A percentile compares a stretch with the other conserved stretches of the same genome.
These are phyloP conservation scores for Pollicipes pollicipes DNA, from an alignment of 1,140 invertebrate genomes.

Conservation along the genomic window DNA sequence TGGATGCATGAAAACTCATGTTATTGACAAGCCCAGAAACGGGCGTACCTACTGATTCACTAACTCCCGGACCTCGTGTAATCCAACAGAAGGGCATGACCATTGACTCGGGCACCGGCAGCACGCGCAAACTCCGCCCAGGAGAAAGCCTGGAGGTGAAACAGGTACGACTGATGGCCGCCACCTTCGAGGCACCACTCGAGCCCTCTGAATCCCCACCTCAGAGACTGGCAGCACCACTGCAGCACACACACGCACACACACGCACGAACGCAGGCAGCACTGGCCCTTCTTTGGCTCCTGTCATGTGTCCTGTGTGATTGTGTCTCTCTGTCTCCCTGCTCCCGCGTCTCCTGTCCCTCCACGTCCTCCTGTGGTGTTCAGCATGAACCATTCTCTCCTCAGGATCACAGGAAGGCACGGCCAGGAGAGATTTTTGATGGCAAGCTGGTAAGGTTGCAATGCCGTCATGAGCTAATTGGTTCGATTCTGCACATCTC, in stretches of 20 bases:
- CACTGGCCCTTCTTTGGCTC: too few species aligned
- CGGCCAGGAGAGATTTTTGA: slow-evolving; percentile 3
- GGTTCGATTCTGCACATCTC: too few species aligned
- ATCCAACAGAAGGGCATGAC: slow-evolving; percentile 20
- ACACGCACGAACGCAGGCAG: too few species aligned
- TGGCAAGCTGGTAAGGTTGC: background rate
- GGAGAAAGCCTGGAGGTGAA: slow-evolving; percentile 23
- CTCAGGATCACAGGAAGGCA: slow-evolving; percentile 9
- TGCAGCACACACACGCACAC: too few species aligned
- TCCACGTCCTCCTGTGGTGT: background rate
- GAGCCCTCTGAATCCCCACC: too few species aligned
- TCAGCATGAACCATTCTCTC: slow-evolving; percentile 8
- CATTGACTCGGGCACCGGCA: slow-evolving; percentile 20
- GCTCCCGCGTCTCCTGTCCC: too few species aligned
- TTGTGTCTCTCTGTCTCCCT: background rate
- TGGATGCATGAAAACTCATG: too few species aligned
- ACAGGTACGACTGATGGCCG: slow-evolving; percentile 19
- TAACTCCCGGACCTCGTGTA: background rate
- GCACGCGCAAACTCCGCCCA: slow-evolving; percentile 22
- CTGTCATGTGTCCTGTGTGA: too few species aligned
- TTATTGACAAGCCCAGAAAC: too few species aligned
- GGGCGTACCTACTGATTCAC: background rate
- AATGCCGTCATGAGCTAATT: too few species aligned
- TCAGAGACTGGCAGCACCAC: too few species aligned
- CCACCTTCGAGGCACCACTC: too few species aligned